Base-by-base conservation (phyloP, 1,140 invertebrate genomes). In the Zeugodacus cucurbitae region DNA sequence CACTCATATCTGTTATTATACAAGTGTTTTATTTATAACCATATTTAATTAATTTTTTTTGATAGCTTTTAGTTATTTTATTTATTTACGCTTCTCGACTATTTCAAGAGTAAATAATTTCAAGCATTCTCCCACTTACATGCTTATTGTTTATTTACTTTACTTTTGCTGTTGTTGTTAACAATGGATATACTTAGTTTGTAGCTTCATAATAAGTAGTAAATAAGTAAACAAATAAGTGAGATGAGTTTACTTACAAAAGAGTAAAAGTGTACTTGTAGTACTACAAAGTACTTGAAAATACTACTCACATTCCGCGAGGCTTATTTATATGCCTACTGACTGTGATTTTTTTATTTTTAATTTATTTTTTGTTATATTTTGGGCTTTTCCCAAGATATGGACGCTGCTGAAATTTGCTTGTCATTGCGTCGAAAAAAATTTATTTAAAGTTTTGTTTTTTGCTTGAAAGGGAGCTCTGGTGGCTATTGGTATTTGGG, bases 321-420 rank as follows among this genome's bases (percentile, higher is more conserved):
- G 67, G 67, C 34, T 74, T 37, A 74, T 74, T 74, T 74, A 41
- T 37, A 74, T 74, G 67, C 67, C 67, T 74, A 74, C 32, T 41
- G 5, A 74, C 34, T 67, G 26, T 29, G 14, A n/a, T 26, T 14
- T 67, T 17, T 32, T 67, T 20, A 11, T 37, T 34, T 70, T 8
- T 26, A 2, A 0, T 58, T 26, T 59, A 3, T 3, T n/a, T 57
- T 57, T 7, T 41, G 11, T 57, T 57, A 14, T 37, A 32, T 7
- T 74, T 41, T 41, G 29, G 29, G 67, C 20, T 22, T 74, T 74
- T 41, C 34, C 34, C 67, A 74, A 20, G n/a, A 26, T 62, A 62
- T 17, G 14, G 48, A 54, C 11, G n/a, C 58, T 62, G n/a, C 58
- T 26, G n/a, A 62, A 62, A n/a, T 22, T 26, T 62, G 22, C 26